These are phyloP conservation scores for Aurelia aurita DNA, from an alignment of 30 jellyfish, hydroid and myxozoan genomes.

Conservation along the genomic window DNA sequence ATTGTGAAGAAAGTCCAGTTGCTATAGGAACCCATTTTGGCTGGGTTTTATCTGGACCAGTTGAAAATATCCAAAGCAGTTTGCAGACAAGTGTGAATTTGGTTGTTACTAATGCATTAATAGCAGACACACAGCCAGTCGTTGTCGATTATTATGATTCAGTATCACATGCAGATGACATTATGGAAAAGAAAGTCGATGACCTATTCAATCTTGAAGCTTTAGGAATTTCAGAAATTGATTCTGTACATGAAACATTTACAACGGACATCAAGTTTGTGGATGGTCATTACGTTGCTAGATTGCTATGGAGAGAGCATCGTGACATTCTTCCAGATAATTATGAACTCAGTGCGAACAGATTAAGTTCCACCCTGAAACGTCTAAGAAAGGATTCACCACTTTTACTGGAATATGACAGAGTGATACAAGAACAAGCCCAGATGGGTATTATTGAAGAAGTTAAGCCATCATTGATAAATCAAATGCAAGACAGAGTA, in stretches of 20 bases:
- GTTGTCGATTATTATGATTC: constrained; percentile 22
- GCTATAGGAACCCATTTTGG: constrained; percentile 44
- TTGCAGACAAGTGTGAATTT: constrained; percentile 29
- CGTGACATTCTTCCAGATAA: constrained; percentile 50
- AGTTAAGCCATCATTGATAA: constrained; percentile 23
- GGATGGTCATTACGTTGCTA: constrained; percentile 23
- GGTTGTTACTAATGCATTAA: background rate
- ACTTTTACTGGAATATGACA: constrained; percentile 38
- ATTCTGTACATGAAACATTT: constrained; percentile 25
- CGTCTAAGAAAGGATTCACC: constrained; percentile 25
- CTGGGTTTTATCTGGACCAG: constrained; percentile 14
- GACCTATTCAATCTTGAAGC: constrained; percentile 33
- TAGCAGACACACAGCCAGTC: constrained; percentile 6
- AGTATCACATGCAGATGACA: background rate
- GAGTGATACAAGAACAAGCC: constrained; percentile 33
- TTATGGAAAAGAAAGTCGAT: constrained; percentile 11
- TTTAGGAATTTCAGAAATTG: constrained; percentile 18
- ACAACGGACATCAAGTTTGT: constrained; percentile 27
- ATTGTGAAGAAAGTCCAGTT: constrained; percentile 21
- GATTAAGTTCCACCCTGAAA: constrained; percentile 25
- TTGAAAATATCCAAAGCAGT: constrained; percentile 15
- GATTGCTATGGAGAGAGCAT: constrained; percentile 42
- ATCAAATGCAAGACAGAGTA: constrained; percentile 24
- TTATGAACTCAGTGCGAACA: constrained; percentile 12
- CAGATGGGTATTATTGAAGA: constrained; percentile 25